Percentiles rank a stretch among this genome's conserved stretches.
Conservation (phyloP, 2,888 invertebrate genomes). For the Eilema griseolum region DNA sequence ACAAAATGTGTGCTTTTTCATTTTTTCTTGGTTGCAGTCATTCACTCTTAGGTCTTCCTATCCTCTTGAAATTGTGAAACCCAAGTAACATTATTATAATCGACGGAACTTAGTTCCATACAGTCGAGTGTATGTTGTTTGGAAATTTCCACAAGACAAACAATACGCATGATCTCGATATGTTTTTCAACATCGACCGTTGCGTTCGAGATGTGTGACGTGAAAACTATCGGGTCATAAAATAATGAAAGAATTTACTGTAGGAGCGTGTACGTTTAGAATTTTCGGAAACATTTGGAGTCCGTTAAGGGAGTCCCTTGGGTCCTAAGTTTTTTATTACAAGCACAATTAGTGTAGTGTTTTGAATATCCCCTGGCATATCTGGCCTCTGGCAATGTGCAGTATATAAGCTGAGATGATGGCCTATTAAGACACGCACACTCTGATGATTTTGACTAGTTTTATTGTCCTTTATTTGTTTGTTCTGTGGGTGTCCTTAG, state of each 20-base stretch:
- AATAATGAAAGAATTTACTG: slow-evolving; percentile 29
- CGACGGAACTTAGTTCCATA: slow-evolving; percentile 39
- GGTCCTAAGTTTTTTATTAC: no score
- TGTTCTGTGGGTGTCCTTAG: no score
- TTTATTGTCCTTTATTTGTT: no score
- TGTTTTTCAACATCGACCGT: slow-evolving; percentile 64
- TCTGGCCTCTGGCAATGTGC: no score
- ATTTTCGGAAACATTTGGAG: background rate
- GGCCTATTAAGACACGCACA: no score
- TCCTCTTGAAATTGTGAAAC: slow-evolving; percentile 15
- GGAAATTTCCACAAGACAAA: slow-evolving; percentile 77
- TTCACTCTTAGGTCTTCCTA: no score
- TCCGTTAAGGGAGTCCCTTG: background rate
- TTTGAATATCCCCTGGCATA: no score
- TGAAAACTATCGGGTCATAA: slow-evolving; percentile 49
- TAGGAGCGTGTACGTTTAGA: background rate
- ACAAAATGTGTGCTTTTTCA: no score
- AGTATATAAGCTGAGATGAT: no score
- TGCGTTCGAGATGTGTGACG: slow-evolving; percentile 44
- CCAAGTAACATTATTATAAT: slow-evolving; percentile 36
- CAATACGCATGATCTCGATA: slow-evolving; percentile 61
- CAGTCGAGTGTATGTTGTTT: slow-evolving; percentile 61
- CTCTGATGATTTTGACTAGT: no score
- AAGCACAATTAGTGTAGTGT: background rate
- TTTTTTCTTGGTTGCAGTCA: no score